Evolutionary conservation across 2,888 invertebrate genomes (phyloP).

Genomic region (Polymixis lichenea): DNA sequence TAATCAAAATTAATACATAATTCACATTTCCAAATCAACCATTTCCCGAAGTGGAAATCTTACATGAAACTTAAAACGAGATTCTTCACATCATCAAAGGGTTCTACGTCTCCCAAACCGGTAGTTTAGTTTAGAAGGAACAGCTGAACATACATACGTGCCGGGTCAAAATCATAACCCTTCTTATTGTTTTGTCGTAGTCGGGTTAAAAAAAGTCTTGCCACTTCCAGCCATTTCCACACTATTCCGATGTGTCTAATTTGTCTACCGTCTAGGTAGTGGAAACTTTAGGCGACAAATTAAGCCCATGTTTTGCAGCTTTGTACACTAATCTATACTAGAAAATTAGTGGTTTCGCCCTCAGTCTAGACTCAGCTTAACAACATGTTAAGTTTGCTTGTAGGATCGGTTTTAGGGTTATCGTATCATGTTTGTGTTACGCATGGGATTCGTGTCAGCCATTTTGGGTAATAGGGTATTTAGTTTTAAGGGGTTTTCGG

Average conservation of each 20-base stretch:
- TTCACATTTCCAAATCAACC: too few species aligned
- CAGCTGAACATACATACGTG: too few species aligned
- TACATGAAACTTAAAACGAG: too few species aligned
- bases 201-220: background rate
- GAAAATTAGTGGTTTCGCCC: slow-evolving; percentile 69
- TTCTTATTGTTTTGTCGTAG: too few species aligned
- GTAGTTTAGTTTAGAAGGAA: too few species aligned
- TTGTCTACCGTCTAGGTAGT: slow-evolving; percentile 76
- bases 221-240: slow-evolving; percentile 55
- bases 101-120: too few species aligned
- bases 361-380: slow-evolving; percentile 58
- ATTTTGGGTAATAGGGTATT: slow-evolving; percentile 31
- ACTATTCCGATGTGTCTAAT: slow-evolving; percentile 71
- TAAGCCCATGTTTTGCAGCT: slow-evolving; percentile 79
- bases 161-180: too few species aligned
- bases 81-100: too few species aligned
- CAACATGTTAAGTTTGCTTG: slow-evolving; percentile 45
- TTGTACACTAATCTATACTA: slow-evolving; percentile 73
- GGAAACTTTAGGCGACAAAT: slow-evolving; percentile 76
- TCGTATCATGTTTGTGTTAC: slow-evolving; percentile 37
- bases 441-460: slow-evolving; percentile 28
- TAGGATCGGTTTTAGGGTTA: slow-evolving; percentile 30
- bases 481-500: slow-evolving; percentile 18
- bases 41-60: background rate
- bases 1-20: too few species aligned